Percentiles rank a stretch among this genome's conserved stretches.
Evolutionary conservation across 2,113 vertebrate species (phyloP).

Genomic region (Dromiciops gliroides): DNA sequence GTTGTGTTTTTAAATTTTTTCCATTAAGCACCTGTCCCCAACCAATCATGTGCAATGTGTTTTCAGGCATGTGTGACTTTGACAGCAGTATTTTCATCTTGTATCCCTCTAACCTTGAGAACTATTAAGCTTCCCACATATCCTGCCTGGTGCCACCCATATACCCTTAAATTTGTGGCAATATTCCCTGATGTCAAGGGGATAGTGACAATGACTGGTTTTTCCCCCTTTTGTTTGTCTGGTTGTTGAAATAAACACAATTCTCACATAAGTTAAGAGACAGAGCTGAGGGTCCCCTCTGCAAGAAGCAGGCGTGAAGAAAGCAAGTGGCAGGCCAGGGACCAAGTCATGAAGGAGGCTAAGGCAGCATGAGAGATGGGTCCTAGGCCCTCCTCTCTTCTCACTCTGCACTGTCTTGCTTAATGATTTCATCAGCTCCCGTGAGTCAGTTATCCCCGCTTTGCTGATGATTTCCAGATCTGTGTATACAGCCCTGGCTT

Average conservation of each 20-base stretch:
- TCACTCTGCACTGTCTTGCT: not conserved
- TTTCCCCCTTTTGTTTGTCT: not conserved
- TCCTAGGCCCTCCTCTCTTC: not conserved
- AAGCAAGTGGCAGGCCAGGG: not conserved
- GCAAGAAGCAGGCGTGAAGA: not conserved
- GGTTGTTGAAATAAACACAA: not conserved
- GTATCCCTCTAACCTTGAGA: not conserved
- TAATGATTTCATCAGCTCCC: not conserved
- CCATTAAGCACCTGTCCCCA: slow-evolving; percentile 11
- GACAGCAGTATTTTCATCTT: not conserved
- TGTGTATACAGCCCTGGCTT: not conserved
- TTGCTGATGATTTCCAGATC: not conserved
- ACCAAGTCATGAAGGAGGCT: not conserved
- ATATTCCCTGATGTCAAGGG: not conserved
- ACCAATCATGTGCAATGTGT: not conserved
- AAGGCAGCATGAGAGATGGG: not conserved
- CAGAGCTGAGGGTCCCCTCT: not conserved
- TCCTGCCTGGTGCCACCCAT: not conserved
- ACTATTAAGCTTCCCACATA: not conserved
- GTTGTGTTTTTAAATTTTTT: not conserved
- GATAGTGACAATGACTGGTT: not conserved
- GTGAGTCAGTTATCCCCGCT: not conserved
- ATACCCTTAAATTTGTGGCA: not conserved
- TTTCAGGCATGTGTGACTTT: not conserved
- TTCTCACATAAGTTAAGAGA: not conserved